phyloP scores from a whole-genome alignment of 2,888 invertebrate species.

The Eupithecia dodoneata region DNA sequence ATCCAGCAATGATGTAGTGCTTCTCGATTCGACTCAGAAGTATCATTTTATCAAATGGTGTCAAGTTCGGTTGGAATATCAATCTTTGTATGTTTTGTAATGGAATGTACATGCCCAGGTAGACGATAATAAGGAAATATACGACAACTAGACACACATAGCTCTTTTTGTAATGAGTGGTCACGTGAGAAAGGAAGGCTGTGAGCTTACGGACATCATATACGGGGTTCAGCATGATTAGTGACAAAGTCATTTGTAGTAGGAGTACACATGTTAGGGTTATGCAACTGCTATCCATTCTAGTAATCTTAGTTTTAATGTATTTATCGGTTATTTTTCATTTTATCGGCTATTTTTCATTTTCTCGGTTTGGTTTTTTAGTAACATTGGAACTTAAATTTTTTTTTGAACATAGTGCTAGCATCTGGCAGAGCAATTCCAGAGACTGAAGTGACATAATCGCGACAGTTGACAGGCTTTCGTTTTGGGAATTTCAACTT shows the following conservation, averaged over 20 bases:
- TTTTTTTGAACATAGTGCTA: not conserved
- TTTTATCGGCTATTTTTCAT: slow-evolving; percentile 42
- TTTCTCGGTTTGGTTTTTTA: slow-evolving; percentile 34
- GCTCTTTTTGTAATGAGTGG: slow-evolving; percentile 47
- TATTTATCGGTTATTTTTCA: slow-evolving; percentile 36
- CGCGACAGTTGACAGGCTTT: slow-evolving; percentile 46
- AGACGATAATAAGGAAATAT: slow-evolving; percentile 64
- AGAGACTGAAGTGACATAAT: not conserved
- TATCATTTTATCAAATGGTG: slow-evolving; percentile 59
- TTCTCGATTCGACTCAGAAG: slow-evolving; percentile 64
- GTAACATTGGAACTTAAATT: not conserved
- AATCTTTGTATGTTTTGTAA: slow-evolving; percentile 59
- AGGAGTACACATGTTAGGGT: slow-evolving; percentile 61
- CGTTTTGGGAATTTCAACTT: slow-evolving; percentile 54
- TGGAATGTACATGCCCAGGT: slow-evolving; percentile 69
- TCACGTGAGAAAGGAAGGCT: slow-evolving; percentile 49
- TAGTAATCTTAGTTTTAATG: slow-evolving; percentile 41
- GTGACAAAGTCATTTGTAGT: slow-evolving; percentile 65
- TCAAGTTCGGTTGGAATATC: slow-evolving; percentile 50
- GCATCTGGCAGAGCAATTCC: not conserved
- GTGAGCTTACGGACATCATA: slow-evolving; percentile 65
- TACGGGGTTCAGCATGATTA: slow-evolving; percentile 68
- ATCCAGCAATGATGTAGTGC: slow-evolving; percentile 72
- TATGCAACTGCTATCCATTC: slow-evolving; percentile 65
- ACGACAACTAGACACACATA: slow-evolving; percentile 48